Evolutionary conservation across 1,140 invertebrate species (phyloP), one percentile per base, ranked within the genome.

Genomic region (Cecropterus lyciades): DNA sequence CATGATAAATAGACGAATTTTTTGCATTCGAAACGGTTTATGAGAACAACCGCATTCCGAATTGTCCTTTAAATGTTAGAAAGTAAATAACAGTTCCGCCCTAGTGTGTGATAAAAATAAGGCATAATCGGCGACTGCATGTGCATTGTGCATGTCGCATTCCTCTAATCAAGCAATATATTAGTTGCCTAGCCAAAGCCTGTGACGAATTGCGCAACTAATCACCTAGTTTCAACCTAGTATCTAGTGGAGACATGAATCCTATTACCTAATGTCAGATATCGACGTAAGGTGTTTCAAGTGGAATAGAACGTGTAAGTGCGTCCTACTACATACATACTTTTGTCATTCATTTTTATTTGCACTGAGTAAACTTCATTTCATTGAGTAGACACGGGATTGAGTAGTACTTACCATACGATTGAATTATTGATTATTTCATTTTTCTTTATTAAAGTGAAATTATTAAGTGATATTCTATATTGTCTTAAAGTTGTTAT

Each of bases 121-220:
- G 57, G 45, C 24, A 37, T 60, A 60, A 6, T 13, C 57, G 15
- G 27, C 57, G 60, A 51, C 46, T 64, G 60, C 67, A 64, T 64
- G 45, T 48, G 57, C 43, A 60, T 60, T 60, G 45, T 69, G 59
- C 67, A 63, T 63, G 45, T 64, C 67, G 67, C 67, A 69, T 59
- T 64, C 59, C 52, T 69, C 45, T 69, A 69, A 69, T 69, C 52
- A 63, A 68, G 30, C 43, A 43, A 53, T 46, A 45, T 57, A 49
- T 65, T 43, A 57, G 56, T 68, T 70, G 63, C 56, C 70, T 67
- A 67, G 64, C 43, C 53, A 53, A 64, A 69, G 67, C 68, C 68
- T 71, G 65, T 71, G 55, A 65, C 59, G 66, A 73, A 69, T 76
- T 73, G 66, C 71, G 69, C 71, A 76, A 76, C 66, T 64, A 52